Base-by-base conservation (phyloP, 2,113 vertebrate genomes). In the Macroglossus sobrinus region DNA sequence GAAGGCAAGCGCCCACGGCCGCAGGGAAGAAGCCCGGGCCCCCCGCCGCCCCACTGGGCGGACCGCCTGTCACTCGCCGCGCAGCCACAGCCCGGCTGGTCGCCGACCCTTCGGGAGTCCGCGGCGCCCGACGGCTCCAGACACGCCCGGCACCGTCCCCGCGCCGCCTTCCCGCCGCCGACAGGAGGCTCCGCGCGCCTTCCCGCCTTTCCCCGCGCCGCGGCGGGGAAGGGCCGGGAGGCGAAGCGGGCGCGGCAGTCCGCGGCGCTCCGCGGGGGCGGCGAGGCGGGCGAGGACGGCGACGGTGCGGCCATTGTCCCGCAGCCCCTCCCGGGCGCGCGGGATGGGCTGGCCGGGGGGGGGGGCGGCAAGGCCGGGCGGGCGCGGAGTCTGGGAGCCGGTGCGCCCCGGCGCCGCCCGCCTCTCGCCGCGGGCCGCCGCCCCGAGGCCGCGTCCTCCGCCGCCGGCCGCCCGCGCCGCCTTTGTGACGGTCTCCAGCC, bases 291-390 rank as follows among this genome's bases (percentile, higher is more conserved):
- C 91, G 87, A 93, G 59, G 96, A 78, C 94, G 92, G 95, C 94
- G 96, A 95, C 95, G 90, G 95, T 57, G 84, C 94, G 79, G 96
- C 97, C 96, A 94, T 97, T 97, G 97, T 97, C 97, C 97, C 93
- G 88, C 95, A 90, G 84, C 93, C 95, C 80, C 95, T 78, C 93
- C 96, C 80, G 91, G 95, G 93, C 84, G 87, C 81, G 28, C 84
- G 16, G 84, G 69, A 33, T 35, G 72, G 33, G 57, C 66, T 10
- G 50, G 55, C 63, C 16, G 35, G 59, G n/a, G 26, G 50, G 90
- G 35, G 38, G 61, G 57, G 74, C 30, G 71, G 63, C 68, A 45
- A 5, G 45, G 35, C 18, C 61, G 55, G 76, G 66, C 71, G 38
- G 76, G 55, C 89, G 61, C 80, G 45, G 45, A 19, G 57, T 69